A percentile compares a stretch with the other conserved stretches of the same genome.
phyloP scores from a whole-genome alignment of 2,113 vertebrate species.

The Siphamia tubifer region DNA sequence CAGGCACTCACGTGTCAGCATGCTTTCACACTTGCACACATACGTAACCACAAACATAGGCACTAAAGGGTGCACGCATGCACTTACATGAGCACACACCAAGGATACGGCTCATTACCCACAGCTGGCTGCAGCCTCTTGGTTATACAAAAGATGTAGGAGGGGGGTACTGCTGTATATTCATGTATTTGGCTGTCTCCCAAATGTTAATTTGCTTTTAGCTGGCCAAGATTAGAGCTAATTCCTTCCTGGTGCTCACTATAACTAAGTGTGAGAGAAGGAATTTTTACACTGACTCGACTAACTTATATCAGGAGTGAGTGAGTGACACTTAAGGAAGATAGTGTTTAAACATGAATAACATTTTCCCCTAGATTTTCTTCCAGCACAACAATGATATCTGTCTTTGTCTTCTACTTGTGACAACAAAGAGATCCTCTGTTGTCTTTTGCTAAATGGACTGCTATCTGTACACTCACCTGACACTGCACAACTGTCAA shows the following conservation, averaged over 20 bases:
- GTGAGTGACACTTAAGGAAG: constrained; percentile 83
- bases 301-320: constrained; percentile 64
- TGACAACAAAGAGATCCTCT: constrained; percentile 29
- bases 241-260: constrained; percentile 85
- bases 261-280: constrained; percentile 84
- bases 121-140: constrained; percentile 79
- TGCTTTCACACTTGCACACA: constrained; percentile 45
- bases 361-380: constrained; percentile 26
- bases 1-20: constrained; percentile 55
- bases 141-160: constrained; percentile 79
- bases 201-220: constrained; percentile 91
- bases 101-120: constrained; percentile 77
- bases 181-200: constrained; percentile 86
- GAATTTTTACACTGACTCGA: constrained; percentile 78
- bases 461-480: constrained; percentile 60
- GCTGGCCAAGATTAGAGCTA: constrained; percentile 87
- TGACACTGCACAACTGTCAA: constrained; percentile 79
- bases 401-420: constrained; percentile 27
- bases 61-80: constrained; percentile 30
- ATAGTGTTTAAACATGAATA: constrained; percentile 76
- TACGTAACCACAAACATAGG: constrained; percentile 41
- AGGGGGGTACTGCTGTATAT: constrained; percentile 83
- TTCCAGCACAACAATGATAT: constrained; percentile 28
- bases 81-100: constrained; percentile 30
- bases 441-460: constrained; percentile 72